Percentiles rank a stretch among this genome's conserved stretches.
Conservation (phyloP, 1,140 invertebrate genomes). For the Penaeus indicus region DNA sequence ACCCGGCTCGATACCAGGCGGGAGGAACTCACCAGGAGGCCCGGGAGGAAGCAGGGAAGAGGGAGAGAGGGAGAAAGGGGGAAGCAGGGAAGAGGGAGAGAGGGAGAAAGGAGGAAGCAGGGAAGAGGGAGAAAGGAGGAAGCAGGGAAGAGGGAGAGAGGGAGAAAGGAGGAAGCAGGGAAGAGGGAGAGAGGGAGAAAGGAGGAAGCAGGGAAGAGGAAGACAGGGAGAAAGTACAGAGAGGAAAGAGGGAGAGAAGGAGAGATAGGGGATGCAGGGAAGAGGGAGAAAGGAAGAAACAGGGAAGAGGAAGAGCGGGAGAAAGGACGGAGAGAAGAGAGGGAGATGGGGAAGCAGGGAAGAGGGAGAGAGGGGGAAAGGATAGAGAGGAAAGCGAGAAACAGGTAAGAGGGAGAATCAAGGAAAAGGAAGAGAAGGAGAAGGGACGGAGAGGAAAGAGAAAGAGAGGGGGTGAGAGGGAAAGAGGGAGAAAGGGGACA, state of each 20-base stretch:
- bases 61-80: neutral
- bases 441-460: neutral
- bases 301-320: neutral
- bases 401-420: neutral
- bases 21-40: too few relatives aligned
- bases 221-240: neutral
- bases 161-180: neutral
- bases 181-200: neutral
- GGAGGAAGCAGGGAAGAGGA: neutral
- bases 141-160: neutral
- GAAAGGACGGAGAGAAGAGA: neutral
- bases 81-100: neutral
- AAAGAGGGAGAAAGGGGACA: neutral
- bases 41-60: neutral
- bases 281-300: neutral
- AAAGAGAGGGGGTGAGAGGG: neutral
- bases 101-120: neutral
- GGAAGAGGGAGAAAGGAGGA: neutral
- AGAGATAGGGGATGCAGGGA: neutral
- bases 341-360: too few relatives aligned
- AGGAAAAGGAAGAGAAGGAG: neutral
- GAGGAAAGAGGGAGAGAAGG: neutral
- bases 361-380: neutral
- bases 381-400: neutral
- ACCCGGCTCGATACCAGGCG: too few relatives aligned